Conservation (phyloP, 2,113 vertebrate genomes). For the Falco punctatus region DNA sequence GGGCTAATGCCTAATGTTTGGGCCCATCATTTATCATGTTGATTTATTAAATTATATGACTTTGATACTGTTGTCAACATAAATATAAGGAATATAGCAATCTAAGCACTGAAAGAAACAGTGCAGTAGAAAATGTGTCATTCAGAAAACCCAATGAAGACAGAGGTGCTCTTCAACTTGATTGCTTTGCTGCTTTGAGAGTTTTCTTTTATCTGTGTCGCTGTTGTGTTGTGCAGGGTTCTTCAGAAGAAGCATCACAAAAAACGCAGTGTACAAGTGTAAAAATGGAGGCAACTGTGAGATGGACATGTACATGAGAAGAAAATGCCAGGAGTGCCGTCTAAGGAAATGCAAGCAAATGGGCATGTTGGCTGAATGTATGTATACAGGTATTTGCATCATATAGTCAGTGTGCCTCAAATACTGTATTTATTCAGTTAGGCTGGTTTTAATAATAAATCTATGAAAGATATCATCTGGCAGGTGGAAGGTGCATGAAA, state of each 20-base stretch:
- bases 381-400: conserved; percentile 81
- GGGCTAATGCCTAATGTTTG: neutral
- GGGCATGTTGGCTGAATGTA: conserved; percentile 99
- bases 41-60: neutral
- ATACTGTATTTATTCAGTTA: neutral
- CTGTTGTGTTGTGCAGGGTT: conserved; percentile 82
- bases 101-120: neutral
- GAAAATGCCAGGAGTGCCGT: conserved; percentile 96
- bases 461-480: neutral
- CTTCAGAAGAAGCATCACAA: conserved; percentile 98
- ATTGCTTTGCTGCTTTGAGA: conserved; percentile 32
- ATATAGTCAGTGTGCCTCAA: neutral
- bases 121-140: neutral
- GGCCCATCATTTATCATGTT: neutral
- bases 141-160: neutral
- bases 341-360: conserved; percentile 96
- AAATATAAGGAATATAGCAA: neutral
- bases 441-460: neutral
- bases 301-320: conserved; percentile 99
- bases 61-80: neutral
- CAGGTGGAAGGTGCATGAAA: neutral
- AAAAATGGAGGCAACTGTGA: conserved; percentile 97
- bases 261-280: conserved; percentile 97
- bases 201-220: neutral
- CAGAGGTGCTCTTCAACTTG: neutral